These are phyloP conservation scores for Volucella inanis DNA, from an alignment of 2,888 invertebrate genomes.

Conservation along the genomic window DNA sequence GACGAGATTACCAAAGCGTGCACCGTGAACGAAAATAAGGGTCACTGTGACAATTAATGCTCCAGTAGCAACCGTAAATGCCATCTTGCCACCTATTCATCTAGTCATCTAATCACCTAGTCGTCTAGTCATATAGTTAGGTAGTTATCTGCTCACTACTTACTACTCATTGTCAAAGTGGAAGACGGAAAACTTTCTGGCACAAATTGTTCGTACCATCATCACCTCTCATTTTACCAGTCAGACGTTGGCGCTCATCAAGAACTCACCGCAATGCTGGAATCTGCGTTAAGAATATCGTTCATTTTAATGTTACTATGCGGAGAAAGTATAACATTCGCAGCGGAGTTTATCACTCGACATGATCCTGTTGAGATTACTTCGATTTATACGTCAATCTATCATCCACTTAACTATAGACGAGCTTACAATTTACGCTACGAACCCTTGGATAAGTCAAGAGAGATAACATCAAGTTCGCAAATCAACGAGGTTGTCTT, in stretches of 20 bases:
- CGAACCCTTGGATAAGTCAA: conserved; percentile 55
- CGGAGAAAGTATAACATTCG: conserved; percentile 50
- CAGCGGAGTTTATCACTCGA: conserved; percentile 61
- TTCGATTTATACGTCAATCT: conserved; percentile 24
- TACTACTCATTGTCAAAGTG: conserved; percentile 12
- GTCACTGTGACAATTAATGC: conserved; percentile 74
- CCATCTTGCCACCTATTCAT: conserved; percentile 20
- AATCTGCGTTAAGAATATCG: conserved; percentile 34
- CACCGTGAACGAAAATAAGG: conserved; percentile 67
- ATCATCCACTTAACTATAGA: conserved; percentile 63
- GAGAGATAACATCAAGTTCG: conserved; percentile 39
- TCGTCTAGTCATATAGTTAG: too few relatives aligned
- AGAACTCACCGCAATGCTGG: conserved; percentile 45
- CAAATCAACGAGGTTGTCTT: conserved; percentile 50
- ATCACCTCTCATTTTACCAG: conserved; percentile 34
- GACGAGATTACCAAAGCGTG: conserved; percentile 39
- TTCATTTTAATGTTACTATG: conserved; percentile 41
- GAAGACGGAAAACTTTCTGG: conserved; percentile 24
- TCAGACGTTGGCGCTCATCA: conserved; percentile 49
- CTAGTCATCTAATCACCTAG: too few relatives aligned
- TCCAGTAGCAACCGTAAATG: conserved; percentile 65
- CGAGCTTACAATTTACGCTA: conserved; percentile 59
- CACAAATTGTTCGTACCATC: conserved; percentile 23
- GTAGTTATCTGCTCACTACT: neutral
- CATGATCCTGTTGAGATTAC: conserved; percentile 31